Base-by-base conservation (phyloP, 2,113 vertebrate species). In the Tachuris rubrigastra region DNA sequence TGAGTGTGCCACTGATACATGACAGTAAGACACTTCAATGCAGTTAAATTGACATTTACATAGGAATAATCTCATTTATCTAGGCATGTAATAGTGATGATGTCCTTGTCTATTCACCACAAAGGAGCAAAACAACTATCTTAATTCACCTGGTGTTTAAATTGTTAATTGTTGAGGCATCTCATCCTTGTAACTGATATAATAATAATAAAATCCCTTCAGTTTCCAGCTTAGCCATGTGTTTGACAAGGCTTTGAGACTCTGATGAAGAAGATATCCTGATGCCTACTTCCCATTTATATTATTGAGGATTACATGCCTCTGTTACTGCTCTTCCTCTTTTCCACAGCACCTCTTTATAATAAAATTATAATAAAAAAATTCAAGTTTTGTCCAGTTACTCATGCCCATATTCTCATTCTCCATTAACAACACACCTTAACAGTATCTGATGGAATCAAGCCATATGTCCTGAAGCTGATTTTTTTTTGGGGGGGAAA, bases 381-480 rank as follows among this genome's bases (percentile, higher is more conserved):
- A 73, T 46, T 69, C 2, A 1, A 5, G 30, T 44, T 84, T 52
- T 90, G 31, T 47, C 19, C 46, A 60, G 15, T 33, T 66, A 15
- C 16, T 56, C 30, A n/a, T 39, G 35, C 42, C 47, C 14, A 5
- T 46, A 4, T 55, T 89, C 84, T 77, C 87, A 22, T 3, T 53
- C 14, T 30, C 65, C 33, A 74, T 39, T 55, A 55, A 23, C 18
- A 62, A 12, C 27, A 25, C 37, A 62, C 11, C 7, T 46, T 7
- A 56, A 10, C 42, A 81, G 39, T 3, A 1, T 9, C 62, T 67
- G 46, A 49, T 8, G 5, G n/a, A n/a, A 62, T 63, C 31, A 60
- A 77, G 23, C 22, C 50, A 67, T 0, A 1, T 1, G 1, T 49
- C 50, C 53, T 59, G 39, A 37, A 82, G 50, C 2, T 49, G 10